Percentiles rank a stretch among this genome's conserved stretches.
Conservation (phyloP, 2,113 vertebrate genomes). For the Coptodon bakossiorum region DNA sequence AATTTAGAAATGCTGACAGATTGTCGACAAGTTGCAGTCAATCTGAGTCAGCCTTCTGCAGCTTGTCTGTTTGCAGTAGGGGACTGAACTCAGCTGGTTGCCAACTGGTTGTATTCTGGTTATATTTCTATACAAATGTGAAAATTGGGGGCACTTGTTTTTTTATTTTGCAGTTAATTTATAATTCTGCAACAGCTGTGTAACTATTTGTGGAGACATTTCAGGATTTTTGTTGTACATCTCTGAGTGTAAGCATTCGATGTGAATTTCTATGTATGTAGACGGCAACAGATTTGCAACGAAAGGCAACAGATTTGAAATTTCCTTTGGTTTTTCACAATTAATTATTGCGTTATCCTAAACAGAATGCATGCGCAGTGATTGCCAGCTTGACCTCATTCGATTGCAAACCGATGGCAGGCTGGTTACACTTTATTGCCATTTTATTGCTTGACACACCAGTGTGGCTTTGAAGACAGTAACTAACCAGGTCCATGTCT, state of each 20-base stretch:
- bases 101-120: neutral
- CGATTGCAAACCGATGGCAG: neutral
- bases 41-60: neutral
- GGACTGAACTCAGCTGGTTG: neutral
- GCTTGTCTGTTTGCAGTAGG: neutral
- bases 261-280: neutral
- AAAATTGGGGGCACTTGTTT: neutral
- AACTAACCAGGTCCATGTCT: neutral
- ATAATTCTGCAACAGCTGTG: neutral
- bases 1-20: neutral
- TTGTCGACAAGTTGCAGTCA: neutral
- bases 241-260: neutral
- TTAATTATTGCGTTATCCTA: neutral
- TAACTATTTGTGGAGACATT: neutral
- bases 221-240: neutral
- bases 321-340: neutral
- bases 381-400: neutral
- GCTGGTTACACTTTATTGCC: neutral
- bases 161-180: neutral
- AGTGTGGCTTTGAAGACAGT: neutral
- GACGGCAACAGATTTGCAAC: fast-evolving
- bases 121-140: neutral
- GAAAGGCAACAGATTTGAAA: neutral
- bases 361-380: neutral
- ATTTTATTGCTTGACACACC: fast-evolving